Evolutionary conservation across 2,888 invertebrate genomes (phyloP).

Genomic region (Zygothrica quintamaculata): DNA sequence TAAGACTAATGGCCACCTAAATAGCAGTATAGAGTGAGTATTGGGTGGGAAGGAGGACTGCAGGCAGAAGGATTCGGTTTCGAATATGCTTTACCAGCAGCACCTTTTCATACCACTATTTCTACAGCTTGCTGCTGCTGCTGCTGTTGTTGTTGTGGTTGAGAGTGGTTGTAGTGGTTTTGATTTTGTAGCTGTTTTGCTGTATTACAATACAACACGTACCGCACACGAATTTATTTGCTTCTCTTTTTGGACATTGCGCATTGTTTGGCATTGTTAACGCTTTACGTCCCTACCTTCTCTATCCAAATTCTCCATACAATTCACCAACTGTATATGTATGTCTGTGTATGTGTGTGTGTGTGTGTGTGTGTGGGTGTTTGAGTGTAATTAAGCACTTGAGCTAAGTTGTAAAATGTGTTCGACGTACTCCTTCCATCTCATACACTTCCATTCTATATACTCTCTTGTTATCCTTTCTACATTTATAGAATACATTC

Average conservation of each 20-base stretch:
- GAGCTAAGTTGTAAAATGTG: constrained; percentile 78
- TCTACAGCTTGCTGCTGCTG: background rate
- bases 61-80: background rate
- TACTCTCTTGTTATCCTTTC: constrained; percentile 16
- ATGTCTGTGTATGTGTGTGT: background rate
- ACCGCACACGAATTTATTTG: constrained; percentile 54
- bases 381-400: constrained; percentile 74
- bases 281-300: constrained; percentile 8
- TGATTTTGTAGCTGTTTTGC: constrained; percentile 70
- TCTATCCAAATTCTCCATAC: background rate
- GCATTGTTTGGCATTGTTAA: constrained; percentile 54
- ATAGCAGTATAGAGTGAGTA: constrained; percentile 13
- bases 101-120: background rate
- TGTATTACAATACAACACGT: constrained; percentile 49
- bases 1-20: constrained; percentile 80
- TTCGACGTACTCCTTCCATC: constrained; percentile 46
- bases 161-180: constrained; percentile 65
- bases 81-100: too few relatives aligned
- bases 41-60: background rate
- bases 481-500: constrained; percentile 10
- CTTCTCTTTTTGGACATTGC: constrained; percentile 51
- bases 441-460: too few relatives aligned
- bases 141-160: constrained; percentile 36
- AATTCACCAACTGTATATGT: background rate
- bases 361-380: constrained; percentile 8